Conservation (phyloP, 2,113 vertebrate species). For the Xenus cinereus region DNA sequence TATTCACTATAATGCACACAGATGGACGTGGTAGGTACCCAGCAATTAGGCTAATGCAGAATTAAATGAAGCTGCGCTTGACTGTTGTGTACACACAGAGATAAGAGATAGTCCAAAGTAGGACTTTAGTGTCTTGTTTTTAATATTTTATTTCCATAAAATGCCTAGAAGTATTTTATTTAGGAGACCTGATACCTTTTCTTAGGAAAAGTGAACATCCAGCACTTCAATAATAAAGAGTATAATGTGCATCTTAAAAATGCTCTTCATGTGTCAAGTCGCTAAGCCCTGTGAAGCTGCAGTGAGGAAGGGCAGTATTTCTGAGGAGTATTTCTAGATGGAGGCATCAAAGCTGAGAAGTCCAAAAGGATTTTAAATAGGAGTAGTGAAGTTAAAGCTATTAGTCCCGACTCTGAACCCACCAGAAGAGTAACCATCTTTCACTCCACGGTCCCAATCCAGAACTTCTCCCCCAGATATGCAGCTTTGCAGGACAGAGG, state of each 20-base stretch:
- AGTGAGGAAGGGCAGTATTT: not conserved
- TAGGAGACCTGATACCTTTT: not conserved
- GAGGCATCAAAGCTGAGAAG: not conserved
- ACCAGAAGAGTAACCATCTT: not conserved
- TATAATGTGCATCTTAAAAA: not conserved
- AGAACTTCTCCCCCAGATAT: not conserved
- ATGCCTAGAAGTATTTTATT: not conserved
- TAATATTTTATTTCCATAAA: conserved; percentile 27
- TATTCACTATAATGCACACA: conserved; percentile 8
- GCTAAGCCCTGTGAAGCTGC: not conserved
- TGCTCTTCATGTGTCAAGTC: not conserved
- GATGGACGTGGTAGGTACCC: conserved; percentile 32
- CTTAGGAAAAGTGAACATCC: not conserved
- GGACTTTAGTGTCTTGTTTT: not conserved
- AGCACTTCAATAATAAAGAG: not conserved
- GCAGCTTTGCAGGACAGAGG: not conserved
- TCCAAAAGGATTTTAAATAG: not conserved
- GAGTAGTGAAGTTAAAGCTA: not conserved
- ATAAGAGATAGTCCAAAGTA: not conserved
- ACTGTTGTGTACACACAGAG: not conserved
- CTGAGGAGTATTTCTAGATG: not conserved
- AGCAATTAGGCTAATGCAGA: conserved; percentile 4
- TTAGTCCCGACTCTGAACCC: not conserved
- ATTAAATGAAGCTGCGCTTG: not conserved
- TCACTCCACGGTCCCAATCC: not conserved